These are phyloP conservation scores for Cactoblastis cactorum DNA, from an alignment of 2,888 invertebrate species.

Conservation along the genomic window DNA sequence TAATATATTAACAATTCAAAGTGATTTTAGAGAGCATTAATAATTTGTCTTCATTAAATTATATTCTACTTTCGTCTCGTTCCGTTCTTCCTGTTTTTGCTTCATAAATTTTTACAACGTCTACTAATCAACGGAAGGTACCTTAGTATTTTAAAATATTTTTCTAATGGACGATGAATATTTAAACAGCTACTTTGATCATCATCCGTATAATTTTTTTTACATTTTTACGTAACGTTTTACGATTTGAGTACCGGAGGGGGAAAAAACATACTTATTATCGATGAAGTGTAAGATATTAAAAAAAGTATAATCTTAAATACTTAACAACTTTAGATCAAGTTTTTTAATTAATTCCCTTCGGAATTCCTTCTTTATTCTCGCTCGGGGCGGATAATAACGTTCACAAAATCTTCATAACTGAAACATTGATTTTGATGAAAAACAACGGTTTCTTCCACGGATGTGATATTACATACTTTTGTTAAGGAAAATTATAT, in stretches of 20 bases:
- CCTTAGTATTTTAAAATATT: conserved; percentile 13
- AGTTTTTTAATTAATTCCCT: conserved; percentile 69
- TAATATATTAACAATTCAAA: conserved; percentile 9
- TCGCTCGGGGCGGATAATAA: conserved; percentile 45
- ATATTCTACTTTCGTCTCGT: conserved; percentile 7
- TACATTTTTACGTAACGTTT: conserved; percentile 8
- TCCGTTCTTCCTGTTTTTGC: conserved; percentile 9
- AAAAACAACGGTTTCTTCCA: conserved; percentile 25
- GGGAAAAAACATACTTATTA: too few relatives aligned
- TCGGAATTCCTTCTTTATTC: conserved; percentile 49
- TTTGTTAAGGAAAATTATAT: conserved; percentile 30
- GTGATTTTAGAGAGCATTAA: conserved; percentile 3
- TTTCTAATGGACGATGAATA: conserved; percentile 15
- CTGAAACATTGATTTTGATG: conserved; percentile 34
- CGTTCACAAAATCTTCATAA: conserved; percentile 37
- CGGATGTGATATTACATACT: conserved; percentile 28
- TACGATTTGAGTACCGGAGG: not conserved
- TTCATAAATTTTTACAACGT: conserved; percentile 15
- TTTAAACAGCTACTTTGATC: conserved; percentile 13
- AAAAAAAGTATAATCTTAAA: conserved; percentile 37
- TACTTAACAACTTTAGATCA: conserved; percentile 57
- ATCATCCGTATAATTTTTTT: conserved; percentile 7
- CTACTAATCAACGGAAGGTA: conserved; percentile 14
- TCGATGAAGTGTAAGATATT: not conserved
- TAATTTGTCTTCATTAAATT: conserved; percentile 13